Percentiles rank a stretch among this genome's conserved stretches.
Conservation (phyloP, 2,113 vertebrate genomes). For the Amphiprion ocellaris region DNA sequence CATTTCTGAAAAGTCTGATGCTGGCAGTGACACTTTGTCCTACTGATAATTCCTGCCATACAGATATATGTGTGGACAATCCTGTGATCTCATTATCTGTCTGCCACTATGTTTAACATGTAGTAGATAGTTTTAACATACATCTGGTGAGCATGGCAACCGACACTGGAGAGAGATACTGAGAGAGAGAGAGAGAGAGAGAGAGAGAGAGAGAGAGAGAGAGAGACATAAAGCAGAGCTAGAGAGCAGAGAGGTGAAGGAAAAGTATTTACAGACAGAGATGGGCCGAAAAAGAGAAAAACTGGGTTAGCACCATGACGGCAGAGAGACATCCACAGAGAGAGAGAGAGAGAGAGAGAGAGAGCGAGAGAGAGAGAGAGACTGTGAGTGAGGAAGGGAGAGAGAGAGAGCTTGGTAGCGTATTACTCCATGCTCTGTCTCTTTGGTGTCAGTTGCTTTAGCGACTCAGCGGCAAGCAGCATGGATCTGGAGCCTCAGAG, state of each 20-base stretch:
- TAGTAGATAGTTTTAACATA: not conserved
- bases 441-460: conserved; percentile 70
- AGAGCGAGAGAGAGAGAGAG: conserved; percentile 32
- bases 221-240: not conserved
- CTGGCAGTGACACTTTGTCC: not conserved
- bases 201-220: conserved; percentile 4
- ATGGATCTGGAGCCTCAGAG: conserved; percentile 75
- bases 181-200: not conserved
- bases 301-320: conserved; percentile 45
- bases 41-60: not conserved
- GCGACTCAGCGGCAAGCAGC: conserved; percentile 63
- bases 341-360: conserved; percentile 5
- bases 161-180: conserved; percentile 11
- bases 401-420: conserved; percentile 7
- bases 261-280: conserved; percentile 22
- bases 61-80: not conserved
- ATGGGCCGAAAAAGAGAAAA: conserved; percentile 22
- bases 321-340: conserved; percentile 37
- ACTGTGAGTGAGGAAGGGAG: not conserved
- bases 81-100: not conserved
- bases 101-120: not conserved
- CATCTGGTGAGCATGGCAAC: conserved; percentile 59
- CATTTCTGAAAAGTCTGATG: too few species aligned
- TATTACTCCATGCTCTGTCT: conserved; percentile 42
- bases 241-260: conserved; percentile 10